Base-by-base conservation (phyloP, 2,888 invertebrate genomes). In the Pterostichus madidus region DNA sequence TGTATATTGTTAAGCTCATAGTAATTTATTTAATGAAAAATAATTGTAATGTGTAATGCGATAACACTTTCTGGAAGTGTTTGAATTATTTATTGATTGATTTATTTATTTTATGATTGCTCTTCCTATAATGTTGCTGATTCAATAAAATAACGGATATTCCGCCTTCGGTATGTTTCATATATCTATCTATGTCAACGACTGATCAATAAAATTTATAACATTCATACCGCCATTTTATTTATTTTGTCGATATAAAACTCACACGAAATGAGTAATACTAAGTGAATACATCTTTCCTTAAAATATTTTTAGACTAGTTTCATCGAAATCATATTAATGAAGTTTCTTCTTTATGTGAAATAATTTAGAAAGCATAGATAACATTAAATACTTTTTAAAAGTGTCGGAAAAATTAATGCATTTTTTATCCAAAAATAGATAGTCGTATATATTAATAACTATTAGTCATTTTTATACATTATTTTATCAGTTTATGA, bases 121-220 rank as follows among this genome's bases (percentile, higher is more conserved):
- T 49, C 49, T 49, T 64, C 64, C 8, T 64, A n/a, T 64, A 35
- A 64, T 8, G n/a, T n/a, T 10, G 49, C n/a, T 49, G 49, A 49
- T 49, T 6, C 6, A 39, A 39, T 8, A 49, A 49, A n/a, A 10
- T 64, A 35, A 32, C 64, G 64, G 64, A 64, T 35, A 13, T 64
- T 35, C 35, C 64, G 35, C 35, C 35, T 11, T n/a, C 1, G 39
- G n/a, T 13, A 13, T 11, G 13, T 64, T 64, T 35, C 7, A 64
- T 32, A 8, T 53, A 53, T 15, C 4, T 31, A 64, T 35, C 35
- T 64, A 5, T 61, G 61, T 61, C 61, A 61, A 35, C n/a, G n/a
- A n/a, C n/a, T 61, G 61, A 31, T 35, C 61, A 61, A 61, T 61
- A 61, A 61, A 61, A 32, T 61, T 61, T 61, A 61, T 31, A 61